Evolutionary conservation across 2,888 invertebrate genomes (phyloP).

Genomic region (Oegoconia quadripuncta): DNA sequence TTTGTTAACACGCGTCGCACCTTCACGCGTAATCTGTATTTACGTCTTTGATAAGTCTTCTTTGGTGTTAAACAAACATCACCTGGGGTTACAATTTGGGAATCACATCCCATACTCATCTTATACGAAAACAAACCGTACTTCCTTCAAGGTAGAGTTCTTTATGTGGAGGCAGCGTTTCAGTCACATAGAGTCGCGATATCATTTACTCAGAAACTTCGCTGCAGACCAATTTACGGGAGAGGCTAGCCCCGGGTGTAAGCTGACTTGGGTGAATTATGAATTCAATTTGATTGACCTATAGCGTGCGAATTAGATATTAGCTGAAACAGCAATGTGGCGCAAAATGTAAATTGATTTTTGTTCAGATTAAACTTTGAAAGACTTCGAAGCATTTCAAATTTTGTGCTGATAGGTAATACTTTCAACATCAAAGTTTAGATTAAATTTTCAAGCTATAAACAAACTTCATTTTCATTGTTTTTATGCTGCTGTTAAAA

Average conservation of each 20-base stretch:
- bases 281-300: constrained; percentile 51
- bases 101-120: constrained; percentile 16
- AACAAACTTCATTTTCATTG: too few relatives aligned
- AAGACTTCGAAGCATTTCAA: constrained; percentile 5
- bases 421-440: neutral
- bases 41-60: constrained; percentile 38
- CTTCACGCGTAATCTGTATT: constrained; percentile 41
- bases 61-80: constrained; percentile 39
- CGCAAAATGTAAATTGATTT: constrained; percentile 15
- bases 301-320: constrained; percentile 16
- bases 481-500: too few relatives aligned
- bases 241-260: constrained; percentile 33
- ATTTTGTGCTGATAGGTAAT: neutral
- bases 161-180: constrained; percentile 13
- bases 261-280: constrained; percentile 46
- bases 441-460: neutral
- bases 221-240: constrained; percentile 44
- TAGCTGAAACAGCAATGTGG: constrained; percentile 9
- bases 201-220: constrained; percentile 44
- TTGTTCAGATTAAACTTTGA: constrained; percentile 8
- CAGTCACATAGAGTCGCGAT: constrained; percentile 12
- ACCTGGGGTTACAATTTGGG: constrained; percentile 37
- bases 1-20: too few relatives aligned
- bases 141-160: constrained; percentile 12
- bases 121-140: constrained; percentile 19